Percentiles rank a stretch among this genome's conserved stretches.
Conservation (phyloP, 1,140 invertebrate genomes). For the Caenorhabditis inopinata region DNA sequence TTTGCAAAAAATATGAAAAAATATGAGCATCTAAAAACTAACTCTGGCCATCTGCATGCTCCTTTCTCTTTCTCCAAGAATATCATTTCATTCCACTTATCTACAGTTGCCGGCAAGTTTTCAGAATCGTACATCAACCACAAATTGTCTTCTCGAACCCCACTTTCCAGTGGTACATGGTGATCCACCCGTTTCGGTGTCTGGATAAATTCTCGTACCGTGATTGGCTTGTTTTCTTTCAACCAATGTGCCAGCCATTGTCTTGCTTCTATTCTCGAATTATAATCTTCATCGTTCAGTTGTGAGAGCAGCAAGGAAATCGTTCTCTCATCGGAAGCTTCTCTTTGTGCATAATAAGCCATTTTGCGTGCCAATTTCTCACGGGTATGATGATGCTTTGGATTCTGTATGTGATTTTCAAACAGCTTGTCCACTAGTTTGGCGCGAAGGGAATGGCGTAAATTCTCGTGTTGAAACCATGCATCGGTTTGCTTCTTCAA, state of each 20-base stretch:
- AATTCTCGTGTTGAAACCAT: not conserved
- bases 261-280: not conserved
- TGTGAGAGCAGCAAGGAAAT: not conserved
- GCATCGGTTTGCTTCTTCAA: constrained; percentile 3
- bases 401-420: not conserved
- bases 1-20: not conserved
- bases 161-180: not conserved
- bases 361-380: not conserved
- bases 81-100: constrained; percentile 13
- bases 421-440: not conserved
- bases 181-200: not conserved
- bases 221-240: not conserved
- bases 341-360: not conserved
- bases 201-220: not conserved
- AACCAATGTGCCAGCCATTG: not conserved
- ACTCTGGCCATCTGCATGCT: constrained; percentile 1
- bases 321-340: not conserved
- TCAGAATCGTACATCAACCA: constrained; percentile 19
- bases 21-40: not conserved
- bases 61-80: not conserved
- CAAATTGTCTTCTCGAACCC: constrained; percentile 28
- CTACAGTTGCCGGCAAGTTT: not conserved
- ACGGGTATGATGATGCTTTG: not conserved
- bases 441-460: not conserved
- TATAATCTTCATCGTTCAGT: not conserved